phyloP scores from a whole-genome alignment of 2,113 vertebrate species.

The Thamnophis sirtalis region DNA sequence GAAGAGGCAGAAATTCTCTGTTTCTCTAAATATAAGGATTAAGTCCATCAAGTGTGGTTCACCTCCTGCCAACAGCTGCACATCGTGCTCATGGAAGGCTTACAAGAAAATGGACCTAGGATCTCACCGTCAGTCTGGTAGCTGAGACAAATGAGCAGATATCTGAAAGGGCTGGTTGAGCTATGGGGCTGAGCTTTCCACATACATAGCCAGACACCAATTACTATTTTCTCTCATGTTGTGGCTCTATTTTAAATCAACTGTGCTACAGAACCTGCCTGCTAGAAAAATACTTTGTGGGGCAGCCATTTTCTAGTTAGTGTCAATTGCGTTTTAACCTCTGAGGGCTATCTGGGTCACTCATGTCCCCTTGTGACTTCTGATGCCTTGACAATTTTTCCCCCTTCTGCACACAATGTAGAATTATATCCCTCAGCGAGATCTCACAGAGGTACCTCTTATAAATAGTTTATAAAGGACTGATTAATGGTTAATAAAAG shows the following conservation, averaged over 20 bases:
- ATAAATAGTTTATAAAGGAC: slow-evolving; percentile 37
- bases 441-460: slow-evolving; percentile 1
- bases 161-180: not conserved
- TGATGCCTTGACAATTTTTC: slow-evolving; percentile 4
- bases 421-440: slow-evolving; percentile 5
- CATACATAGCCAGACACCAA: not conserved
- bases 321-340: not conserved
- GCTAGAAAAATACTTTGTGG: not conserved
- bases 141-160: not conserved
- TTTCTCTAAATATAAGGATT: not conserved
- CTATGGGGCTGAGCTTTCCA: not conserved
- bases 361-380: not conserved
- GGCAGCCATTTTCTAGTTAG: not conserved
- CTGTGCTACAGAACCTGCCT: not conserved
- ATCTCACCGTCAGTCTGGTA: not conserved
- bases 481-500: slow-evolving; percentile 36
- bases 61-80: not conserved
- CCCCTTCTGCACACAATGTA: not conserved
- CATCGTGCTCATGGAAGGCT: not conserved
- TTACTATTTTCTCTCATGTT: not conserved
- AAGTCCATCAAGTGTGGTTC: not conserved
- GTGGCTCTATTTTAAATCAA: not conserved
- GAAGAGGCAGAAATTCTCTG: not conserved
- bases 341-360: slow-evolving; percentile 1
- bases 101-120: not conserved